These are phyloP conservation scores for Planiliza haematocheilus DNA, from an alignment of 2,113 vertebrate genomes.

Conservation along the genomic window DNA sequence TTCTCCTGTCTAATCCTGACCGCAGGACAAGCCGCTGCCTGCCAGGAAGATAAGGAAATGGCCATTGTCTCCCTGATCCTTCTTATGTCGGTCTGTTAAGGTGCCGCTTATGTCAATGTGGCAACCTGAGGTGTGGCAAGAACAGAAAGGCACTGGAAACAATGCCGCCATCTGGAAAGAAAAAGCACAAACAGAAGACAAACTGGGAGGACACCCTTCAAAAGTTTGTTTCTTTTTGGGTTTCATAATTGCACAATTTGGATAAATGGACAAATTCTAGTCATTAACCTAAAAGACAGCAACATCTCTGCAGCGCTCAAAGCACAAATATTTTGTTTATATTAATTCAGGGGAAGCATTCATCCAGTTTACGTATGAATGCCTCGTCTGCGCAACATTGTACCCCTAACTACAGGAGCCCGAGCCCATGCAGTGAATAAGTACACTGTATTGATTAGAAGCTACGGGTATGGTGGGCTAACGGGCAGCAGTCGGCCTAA, in stretches of 20 bases:
- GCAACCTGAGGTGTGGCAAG: conserved; percentile 38
- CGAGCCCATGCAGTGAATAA: conserved; percentile 34
- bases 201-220: conserved; percentile 1
- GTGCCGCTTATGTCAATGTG: conserved; percentile 29
- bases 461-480: conserved; percentile 34
- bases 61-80: conserved; percentile 64
- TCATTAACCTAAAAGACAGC: neutral
- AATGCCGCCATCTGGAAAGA: conserved; percentile 60
- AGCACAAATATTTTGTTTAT: neutral
- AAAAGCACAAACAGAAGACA: conserved; percentile 1
- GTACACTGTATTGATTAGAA: conserved; percentile 51
- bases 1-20: conserved; percentile 58
- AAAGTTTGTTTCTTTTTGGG: neutral
- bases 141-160: conserved; percentile 18
- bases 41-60: conserved; percentile 64
- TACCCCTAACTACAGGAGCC: conserved; percentile 30
- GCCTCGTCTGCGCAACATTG: neutral
- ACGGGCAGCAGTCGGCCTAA: conserved; percentile 52
- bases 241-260: neutral
- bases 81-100: conserved; percentile 36
- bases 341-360: conserved; percentile 13
- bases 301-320: neutral
- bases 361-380: neutral
- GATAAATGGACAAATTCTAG: neutral
- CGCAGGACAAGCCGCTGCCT: conserved; percentile 46